Base-by-base conservation (phyloP, 2,888 invertebrate genomes). In the Pocota personata region DNA sequence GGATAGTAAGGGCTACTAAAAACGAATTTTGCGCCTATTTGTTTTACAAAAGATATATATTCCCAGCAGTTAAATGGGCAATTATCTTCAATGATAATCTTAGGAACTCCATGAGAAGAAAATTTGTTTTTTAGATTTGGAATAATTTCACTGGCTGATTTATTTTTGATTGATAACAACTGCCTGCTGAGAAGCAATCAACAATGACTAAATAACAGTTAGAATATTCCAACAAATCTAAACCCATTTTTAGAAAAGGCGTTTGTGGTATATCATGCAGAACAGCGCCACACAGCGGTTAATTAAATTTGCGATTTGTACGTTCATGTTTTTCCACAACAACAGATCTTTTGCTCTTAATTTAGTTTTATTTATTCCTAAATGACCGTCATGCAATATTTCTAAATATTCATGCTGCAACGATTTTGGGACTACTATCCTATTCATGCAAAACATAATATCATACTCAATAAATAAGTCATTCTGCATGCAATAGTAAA, bases 291-390 rank as follows among this genome's bases (percentile, higher is more conserved):
- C n/a, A n/a, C n/a, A 64, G 46, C 8, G 24, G 60, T 27, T 40
- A 14, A n/a, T 40, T 62, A 21, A 24, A 50, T 50, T 50, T 50
- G 24, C 21, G 10, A 24, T 50, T 24, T 50, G 24, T 50, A 12
- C 0, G n/a, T 50, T 50, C 24, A 21, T 50, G 8, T 21, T 50
- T 12, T 10, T 21, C 50, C n/a, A n/a, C n/a, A n/a, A n/a, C 21
- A 50, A 8, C 6, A 88, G 30, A 46, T 75, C 46, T 21, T 87
- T 48, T 6, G 88, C 88, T 79, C 86, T 86, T 48, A 35, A 6
- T 62, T 87, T 88, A 7, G 82, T 87, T 76, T 89, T 89, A 60
- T 84, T 80, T 21, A 88, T 87, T 16, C 89, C 88, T 71, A 88
- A 88, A 24, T 66, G 66, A 10, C 35, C 48, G 64, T 84, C 82